Conservation (phyloP, 2,113 vertebrate species). For the Atrichornis clamosus region DNA sequence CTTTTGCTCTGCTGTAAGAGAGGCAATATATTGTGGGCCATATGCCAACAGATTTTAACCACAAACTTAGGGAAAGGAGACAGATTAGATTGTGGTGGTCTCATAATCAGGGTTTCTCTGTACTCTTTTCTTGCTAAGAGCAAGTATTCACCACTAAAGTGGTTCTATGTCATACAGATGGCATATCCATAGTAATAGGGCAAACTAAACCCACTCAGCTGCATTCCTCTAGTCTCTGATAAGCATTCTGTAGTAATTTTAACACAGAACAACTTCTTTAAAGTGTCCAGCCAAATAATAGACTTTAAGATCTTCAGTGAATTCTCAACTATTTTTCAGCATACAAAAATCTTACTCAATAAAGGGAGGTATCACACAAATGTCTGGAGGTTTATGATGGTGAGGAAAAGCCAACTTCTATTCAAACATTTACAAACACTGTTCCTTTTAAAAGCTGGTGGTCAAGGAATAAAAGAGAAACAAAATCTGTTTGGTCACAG, state of each 20-base stretch:
- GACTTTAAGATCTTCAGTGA: background rate
- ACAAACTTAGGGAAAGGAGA: slow-evolving; percentile 42
- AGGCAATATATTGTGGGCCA: slow-evolving; percentile 51
- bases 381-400: background rate
- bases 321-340: background rate
- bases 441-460: background rate
- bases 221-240: slow-evolving; percentile 2
- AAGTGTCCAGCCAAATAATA: background rate
- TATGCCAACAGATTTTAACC: slow-evolving; percentile 61
- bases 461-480: background rate
- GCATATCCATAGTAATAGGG: background rate
- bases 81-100: slow-evolving; percentile 54
- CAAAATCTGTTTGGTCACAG: background rate
- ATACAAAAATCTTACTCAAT: background rate
- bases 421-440: background rate
- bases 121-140: slow-evolving; percentile 12
- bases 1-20: slow-evolving; percentile 63
- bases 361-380: background rate
- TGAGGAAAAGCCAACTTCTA: background rate
- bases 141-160: slow-evolving; percentile 1
- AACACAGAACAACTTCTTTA: background rate
- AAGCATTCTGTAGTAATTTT: background rate
- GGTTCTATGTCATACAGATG: background rate
- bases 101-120: slow-evolving; percentile 46
- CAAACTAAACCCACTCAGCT: background rate